These are phyloP conservation scores for Lutraria lutraria DNA, from an alignment of 2,888 invertebrate species.

Conservation along the genomic window DNA sequence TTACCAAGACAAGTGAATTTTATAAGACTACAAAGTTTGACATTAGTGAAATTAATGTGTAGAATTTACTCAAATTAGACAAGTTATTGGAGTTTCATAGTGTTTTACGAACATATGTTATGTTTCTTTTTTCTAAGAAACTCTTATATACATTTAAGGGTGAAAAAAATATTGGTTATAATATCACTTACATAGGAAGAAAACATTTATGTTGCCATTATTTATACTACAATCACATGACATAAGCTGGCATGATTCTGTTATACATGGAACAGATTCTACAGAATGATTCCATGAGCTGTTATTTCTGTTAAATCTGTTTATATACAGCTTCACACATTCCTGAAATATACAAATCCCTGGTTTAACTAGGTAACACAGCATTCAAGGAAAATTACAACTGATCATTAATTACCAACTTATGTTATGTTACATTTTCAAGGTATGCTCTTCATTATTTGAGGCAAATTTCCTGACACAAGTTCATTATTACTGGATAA, in stretches of 20 bases:
- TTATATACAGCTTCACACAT: constrained; percentile 27
- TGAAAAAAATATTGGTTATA: not conserved
- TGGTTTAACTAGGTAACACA: not conserved
- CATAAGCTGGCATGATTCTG: not conserved
- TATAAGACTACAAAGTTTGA: no score
- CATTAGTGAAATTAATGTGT: no score
- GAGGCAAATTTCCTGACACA: no score
- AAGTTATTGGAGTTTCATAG: no score
- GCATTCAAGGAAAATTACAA: not conserved
- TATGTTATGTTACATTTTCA: no score
- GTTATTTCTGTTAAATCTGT: constrained; percentile 38
- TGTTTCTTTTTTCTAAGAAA: not conserved
- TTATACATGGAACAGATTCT: constrained; percentile 1
- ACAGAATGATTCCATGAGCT: constrained; percentile 41
- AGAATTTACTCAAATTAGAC: no score
- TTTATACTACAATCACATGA: constrained; percentile 38
- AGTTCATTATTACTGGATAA: no score
- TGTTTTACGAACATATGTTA: no score
- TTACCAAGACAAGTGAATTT: no score
- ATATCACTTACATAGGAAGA: constrained; percentile 22
- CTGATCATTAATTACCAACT: no score
- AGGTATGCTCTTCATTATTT: no score
- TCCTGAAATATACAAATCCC: constrained; percentile 23
- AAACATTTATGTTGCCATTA: constrained; percentile 17
- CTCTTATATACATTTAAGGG: not conserved